Base-by-base conservation (phyloP, 2,888 invertebrate genomes). In the Melanotus villosus region DNA sequence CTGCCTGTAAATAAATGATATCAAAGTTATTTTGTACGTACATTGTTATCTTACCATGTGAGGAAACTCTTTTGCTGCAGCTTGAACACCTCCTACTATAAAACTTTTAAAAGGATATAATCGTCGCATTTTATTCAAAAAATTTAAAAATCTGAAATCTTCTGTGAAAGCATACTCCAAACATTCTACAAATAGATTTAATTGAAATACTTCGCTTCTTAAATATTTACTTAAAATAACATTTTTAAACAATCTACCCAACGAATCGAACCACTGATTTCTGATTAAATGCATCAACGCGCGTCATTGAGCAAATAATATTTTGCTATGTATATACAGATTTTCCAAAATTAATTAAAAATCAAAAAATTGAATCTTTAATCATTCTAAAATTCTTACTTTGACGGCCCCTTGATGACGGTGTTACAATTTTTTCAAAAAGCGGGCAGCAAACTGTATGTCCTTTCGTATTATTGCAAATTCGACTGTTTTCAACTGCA, bases 11-110 rank as follows among this genome's bases (percentile, higher is more conserved):
- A 30, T 23, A 54, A 10, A 50, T 18, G 66, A 43, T 16, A 32
- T 45, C 14, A 12, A 34, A 10, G n/a, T 10, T n/a, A n/a, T 18
- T 19, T n/a, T n/a, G 5, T 1, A 3, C 16, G 6, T 74, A 26
- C 14, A 26, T n/a, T 14, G 4, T 21, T 30, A 21, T n/a, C n/a
- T n/a, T 72, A 83, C 84, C 82, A 83, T 83, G 70, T 84, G 84
- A n/a, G 84, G 83, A 77, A 83, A 84, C 72, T 83, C 82, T 62
- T 76, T 78, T 16, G 77, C 75, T 9, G 58, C 60, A 4, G 80
- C 75, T 58, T 73, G 70, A 14, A 66, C 72, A 41, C 82, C 82
- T 14, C 80, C 78, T 73, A 80, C 73, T 21, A 47, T 47, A 26
- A 26, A 47, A 12, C 47, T 47, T 23, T 2, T 47, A 26, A 23